phyloP scores from a whole-genome alignment of 2,113 vertebrate genomes.

The Sorex araneus region DNA sequence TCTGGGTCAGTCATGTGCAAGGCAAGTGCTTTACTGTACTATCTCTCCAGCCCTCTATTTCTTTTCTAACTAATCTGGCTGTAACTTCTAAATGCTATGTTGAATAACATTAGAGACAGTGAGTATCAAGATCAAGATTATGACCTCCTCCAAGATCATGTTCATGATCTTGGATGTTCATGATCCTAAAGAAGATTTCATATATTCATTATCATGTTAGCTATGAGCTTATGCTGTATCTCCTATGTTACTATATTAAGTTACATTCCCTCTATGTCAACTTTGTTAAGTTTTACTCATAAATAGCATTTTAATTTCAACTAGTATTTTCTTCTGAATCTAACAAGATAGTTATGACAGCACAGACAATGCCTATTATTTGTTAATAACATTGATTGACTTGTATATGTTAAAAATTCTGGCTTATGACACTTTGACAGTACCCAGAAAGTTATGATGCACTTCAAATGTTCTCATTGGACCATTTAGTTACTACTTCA shows the following conservation, averaged over 20 bases:
- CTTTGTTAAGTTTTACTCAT: neutral
- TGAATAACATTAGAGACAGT: neutral
- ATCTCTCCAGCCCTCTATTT: neutral
- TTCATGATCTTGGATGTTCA: no score
- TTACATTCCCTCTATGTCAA: neutral
- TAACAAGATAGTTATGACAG: neutral
- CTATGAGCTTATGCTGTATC: no score
- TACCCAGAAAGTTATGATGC: slow-evolving; percentile 1
- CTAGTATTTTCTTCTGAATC: neutral
- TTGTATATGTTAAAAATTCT: neutral
- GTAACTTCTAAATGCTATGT: neutral
- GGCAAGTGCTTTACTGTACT: no score
- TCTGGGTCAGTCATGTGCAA: no score
- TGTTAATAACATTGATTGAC: neutral
- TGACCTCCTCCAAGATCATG: neutral
- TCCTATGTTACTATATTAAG: neutral
- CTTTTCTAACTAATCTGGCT: neutral
- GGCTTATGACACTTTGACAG: neutral
- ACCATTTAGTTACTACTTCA: slow-evolving; percentile 22
- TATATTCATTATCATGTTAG: no score
- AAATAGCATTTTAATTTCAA: neutral
- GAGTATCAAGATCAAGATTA: neutral
- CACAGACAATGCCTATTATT: no score
- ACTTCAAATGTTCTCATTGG: neutral
- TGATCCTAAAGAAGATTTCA: no score